Evolutionary conservation across 2,797 vertebrate species (phyloP), one percentile per base, ranked within the genome.

Genomic region (Gymnopithys bicolor): DNA sequence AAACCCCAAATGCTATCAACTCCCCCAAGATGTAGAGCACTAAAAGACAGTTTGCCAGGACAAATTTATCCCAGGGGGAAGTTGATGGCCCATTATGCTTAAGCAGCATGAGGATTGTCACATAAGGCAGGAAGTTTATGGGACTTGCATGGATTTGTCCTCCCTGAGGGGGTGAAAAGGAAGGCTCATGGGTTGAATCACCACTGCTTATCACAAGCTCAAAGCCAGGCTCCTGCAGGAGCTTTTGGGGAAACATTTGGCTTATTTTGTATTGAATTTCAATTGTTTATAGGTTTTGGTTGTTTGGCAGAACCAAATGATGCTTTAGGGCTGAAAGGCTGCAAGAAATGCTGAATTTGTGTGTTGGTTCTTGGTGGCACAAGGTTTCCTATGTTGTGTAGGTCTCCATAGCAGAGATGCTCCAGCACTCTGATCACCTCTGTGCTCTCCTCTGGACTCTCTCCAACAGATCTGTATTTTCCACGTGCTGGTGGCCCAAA

Each of bases 91-190:
- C 95, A 94, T 96, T 97, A 95, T 81, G 78, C 76, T 87, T 84
- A 90, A 97, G 95, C 93, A 95, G 79, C 73, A 76, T 79, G 68
- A 95, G 89, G 64, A 63, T 87, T 96, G 93, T 96, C 92, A 87
- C 89, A 73, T 37, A 94, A 95, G 87, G 88, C 93, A 91, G 95
- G 95, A 96, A 95, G 92, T 95, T 94, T 95, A 93, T 95, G 84
- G 87, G 87, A 91, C 93, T 92, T 93, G 89, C 51, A 51, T 87
- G 92, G 84, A 85, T 93, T 89, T 95, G 92, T 73, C 94, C 66
- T 95, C 87, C 94, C 87, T 48, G 66, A 62, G 80, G 84, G 71
- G 46, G 7, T 59, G 35, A 86, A 91, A 91, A 85, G 25, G 53
- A 85, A 87, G 76, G 71, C 75, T 94, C 69, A 17, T 12, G 25